Percentiles rank a stretch among this genome's conserved stretches.
These are phyloP conservation scores for Coregonus ussuriensis DNA, from an alignment of 2,797 vertebrate species.

Conservation along the genomic window DNA sequence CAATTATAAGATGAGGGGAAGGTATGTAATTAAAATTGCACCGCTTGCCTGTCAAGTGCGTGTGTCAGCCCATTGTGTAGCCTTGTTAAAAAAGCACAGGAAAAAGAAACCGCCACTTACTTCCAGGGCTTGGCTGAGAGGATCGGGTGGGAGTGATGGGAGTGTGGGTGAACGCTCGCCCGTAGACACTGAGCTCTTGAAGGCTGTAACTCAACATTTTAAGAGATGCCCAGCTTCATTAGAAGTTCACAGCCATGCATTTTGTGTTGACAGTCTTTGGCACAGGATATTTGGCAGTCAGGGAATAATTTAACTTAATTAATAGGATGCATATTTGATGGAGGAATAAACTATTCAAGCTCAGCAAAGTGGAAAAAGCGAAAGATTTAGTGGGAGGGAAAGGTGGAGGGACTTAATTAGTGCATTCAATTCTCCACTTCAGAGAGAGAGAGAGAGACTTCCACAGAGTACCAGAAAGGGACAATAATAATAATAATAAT, in stretches of 20 bases:
- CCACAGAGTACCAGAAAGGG: slow-evolving; percentile 14
- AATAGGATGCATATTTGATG: slow-evolving; percentile 99
- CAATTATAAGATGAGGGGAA: slow-evolving; percentile 95
- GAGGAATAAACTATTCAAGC: slow-evolving; percentile 87
- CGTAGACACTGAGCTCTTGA: slow-evolving; percentile 85
- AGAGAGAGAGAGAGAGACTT: slow-evolving; percentile 23
- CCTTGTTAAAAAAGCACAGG: slow-evolving; percentile 89
- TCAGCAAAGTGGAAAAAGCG: slow-evolving; percentile 97
- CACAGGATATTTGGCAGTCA: slow-evolving; percentile 95
- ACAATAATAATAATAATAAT: too few relatives aligned
- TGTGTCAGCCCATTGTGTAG: slow-evolving; percentile 90
- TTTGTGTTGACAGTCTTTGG: slow-evolving; percentile 94
- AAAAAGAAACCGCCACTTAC: slow-evolving; percentile 94
- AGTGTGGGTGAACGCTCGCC: slow-evolving; percentile 89
- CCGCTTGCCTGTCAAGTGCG: slow-evolving; percentile 91
- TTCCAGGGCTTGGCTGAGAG: slow-evolving; percentile 84
- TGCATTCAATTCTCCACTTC: slow-evolving; percentile 71
- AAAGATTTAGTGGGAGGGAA: slow-evolving; percentile 95
- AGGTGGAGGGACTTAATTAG: slow-evolving; percentile 92
- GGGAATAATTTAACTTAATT: slow-evolving; percentile 99
- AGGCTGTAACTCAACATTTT: slow-evolving; percentile 91
- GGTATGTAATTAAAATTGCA: slow-evolving; percentile 95
- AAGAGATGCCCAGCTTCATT: slow-evolving; percentile 90
- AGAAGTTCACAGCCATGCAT: slow-evolving; percentile 94
- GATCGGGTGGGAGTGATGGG: slow-evolving; percentile 51